Conservation (phyloP, 2,888 invertebrate genomes). For the Limnephilus auricula region DNA sequence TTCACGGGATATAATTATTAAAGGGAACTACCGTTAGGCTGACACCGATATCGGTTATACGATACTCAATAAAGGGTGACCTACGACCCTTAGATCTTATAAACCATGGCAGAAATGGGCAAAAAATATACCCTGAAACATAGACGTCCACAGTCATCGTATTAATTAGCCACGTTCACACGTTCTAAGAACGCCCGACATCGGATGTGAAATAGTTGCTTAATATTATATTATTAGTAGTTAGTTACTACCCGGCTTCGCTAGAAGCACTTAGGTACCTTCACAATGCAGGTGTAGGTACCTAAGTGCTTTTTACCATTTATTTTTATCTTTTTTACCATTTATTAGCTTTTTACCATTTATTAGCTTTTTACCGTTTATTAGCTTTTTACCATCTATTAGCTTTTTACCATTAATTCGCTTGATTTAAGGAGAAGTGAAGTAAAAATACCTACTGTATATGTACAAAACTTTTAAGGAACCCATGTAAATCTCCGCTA, state of each 20-base stretch:
- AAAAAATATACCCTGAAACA: background rate
- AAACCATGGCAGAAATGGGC: constrained; percentile 5
- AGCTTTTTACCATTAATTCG: too few relatives aligned
- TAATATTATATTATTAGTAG: too few relatives aligned
- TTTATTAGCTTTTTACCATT: too few relatives aligned
- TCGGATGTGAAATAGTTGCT: background rate
- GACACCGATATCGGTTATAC: constrained; percentile 56
- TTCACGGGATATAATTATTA: constrained; percentile 42
- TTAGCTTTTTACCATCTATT: too few relatives aligned
- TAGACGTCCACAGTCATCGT: constrained; percentile 29
- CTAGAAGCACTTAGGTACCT: background rate
- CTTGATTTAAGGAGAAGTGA: background rate
- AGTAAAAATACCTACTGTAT: background rate
- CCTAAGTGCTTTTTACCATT: too few relatives aligned
- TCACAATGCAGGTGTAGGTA: background rate
- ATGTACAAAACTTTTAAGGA: background rate
- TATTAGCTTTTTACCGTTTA: too few relatives aligned
- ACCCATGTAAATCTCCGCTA: too few relatives aligned
- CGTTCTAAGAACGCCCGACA: constrained; percentile 9
- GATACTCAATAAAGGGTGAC: constrained; percentile 62
- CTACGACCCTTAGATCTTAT: constrained; percentile 57
- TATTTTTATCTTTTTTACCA: too few relatives aligned
- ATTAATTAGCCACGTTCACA: constrained; percentile 56
- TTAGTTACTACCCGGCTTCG: background rate
- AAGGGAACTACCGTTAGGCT: constrained; percentile 44